phyloP scores from a whole-genome alignment of 2,113 vertebrate genomes.

The Neogale vison region DNA sequence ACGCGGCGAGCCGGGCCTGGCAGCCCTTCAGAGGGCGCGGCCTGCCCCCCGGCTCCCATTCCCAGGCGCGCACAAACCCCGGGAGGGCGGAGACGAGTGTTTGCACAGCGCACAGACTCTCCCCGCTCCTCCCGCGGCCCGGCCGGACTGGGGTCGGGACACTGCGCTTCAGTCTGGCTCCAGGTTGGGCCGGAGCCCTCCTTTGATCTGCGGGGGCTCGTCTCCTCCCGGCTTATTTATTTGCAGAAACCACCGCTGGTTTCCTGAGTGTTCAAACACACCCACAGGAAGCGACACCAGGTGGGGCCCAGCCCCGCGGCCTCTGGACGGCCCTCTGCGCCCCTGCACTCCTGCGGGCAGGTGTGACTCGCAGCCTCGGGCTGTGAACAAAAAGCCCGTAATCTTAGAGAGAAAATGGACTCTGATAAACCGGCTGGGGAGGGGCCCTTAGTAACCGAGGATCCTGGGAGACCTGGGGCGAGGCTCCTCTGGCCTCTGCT shows the following conservation, averaged over 20 bases:
- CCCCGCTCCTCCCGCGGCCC: background rate
- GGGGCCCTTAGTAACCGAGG: background rate
- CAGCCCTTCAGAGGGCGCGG: background rate
- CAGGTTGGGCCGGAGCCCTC: background rate
- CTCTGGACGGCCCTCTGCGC: background rate
- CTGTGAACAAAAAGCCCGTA: conserved; percentile 66
- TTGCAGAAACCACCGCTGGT: conserved; percentile 44
- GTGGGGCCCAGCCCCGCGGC: background rate
- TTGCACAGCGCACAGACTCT: background rate
- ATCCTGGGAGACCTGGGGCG: background rate
- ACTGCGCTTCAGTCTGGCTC: background rate
- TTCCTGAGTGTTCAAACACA: conserved; percentile 51
- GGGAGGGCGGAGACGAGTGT: conserved; percentile 36
- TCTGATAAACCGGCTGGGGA: conserved; percentile 60
- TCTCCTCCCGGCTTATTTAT: conserved; percentile 45
- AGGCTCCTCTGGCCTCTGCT: too few species aligned
- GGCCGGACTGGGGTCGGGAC: background rate
- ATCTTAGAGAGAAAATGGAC: conserved; percentile 56
- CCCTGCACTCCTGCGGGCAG: background rate
- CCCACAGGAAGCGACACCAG: conserved; percentile 33
- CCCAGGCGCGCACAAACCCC: conserved; percentile 51
- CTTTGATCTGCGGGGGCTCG: conserved; percentile 55
- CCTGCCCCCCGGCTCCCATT: background rate
- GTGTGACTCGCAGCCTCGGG: background rate
- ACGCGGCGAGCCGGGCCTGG: conserved; percentile 18